These are phyloP conservation scores for Temnothorax nylanderi DNA, from an alignment of 1,140 invertebrate genomes.

Conservation along the genomic window DNA sequence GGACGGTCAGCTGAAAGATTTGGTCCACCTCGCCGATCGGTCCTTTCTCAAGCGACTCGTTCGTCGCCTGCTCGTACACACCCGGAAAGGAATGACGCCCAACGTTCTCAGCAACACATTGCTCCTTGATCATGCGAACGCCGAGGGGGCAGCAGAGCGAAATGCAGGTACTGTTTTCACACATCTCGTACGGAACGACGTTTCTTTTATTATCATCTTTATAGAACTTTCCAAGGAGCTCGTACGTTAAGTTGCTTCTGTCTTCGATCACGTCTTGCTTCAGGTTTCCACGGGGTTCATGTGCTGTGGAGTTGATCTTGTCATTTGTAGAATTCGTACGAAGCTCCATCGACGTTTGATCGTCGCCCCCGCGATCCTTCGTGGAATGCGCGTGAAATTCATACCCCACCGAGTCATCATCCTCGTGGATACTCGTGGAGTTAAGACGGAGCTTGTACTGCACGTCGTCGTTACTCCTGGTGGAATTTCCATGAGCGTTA, in stretches of 20 bases:
- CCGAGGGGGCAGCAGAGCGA: slow-evolving; percentile 55
- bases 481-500: neutral
- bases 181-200: neutral
- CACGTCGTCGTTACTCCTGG: neutral
- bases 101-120: neutral
- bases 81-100: slow-evolving; percentile 35
- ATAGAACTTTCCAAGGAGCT: neutral
- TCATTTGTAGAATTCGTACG: neutral
- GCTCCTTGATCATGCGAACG: neutral
- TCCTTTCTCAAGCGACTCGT: neutral
- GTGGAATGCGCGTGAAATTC: neutral
- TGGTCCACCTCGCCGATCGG: neutral
- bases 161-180: neutral
- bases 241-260: neutral
- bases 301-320: neutral
- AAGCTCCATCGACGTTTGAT: neutral
- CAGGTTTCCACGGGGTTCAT: neutral
- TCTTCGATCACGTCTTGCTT: no score
- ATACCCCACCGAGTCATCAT: neutral
- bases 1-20: slow-evolving; percentile 30
- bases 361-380: neutral
- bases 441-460: neutral
- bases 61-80: slow-evolving; percentile 5
- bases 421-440: neutral
- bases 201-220: neutral